Evolutionary conservation across 2,113 vertebrate genomes (phyloP).

Genomic region (Elephas maximus): DNA sequence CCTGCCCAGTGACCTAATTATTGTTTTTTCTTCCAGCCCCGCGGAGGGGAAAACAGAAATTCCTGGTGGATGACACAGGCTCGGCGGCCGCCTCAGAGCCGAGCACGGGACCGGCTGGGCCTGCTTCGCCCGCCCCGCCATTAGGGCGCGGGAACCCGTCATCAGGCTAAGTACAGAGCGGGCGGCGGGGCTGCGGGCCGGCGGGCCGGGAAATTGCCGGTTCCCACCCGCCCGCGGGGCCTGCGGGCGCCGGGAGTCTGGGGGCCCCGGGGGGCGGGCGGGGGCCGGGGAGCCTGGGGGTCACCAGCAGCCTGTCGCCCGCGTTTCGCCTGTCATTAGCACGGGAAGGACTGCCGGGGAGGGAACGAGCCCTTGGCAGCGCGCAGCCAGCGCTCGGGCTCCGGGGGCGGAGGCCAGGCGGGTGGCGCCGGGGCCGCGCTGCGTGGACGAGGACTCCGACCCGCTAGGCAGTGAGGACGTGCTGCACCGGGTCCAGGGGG

Average conservation of each 20-base stretch:
- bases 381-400: background rate
- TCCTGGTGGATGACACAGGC: conserved; percentile 85
- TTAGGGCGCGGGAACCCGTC: conserved; percentile 74
- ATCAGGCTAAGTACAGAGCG: conserved; percentile 81
- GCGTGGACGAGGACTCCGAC: background rate
- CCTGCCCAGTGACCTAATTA: conserved; percentile 87
- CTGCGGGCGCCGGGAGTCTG: conserved; percentile 80
- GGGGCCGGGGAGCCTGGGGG: background rate
- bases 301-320: background rate
- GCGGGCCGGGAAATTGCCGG: conserved; percentile 72
- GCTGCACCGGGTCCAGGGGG: background rate
- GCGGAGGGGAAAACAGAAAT: conserved; percentile 84
- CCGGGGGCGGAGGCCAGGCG: background rate
- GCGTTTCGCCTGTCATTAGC: background rate
- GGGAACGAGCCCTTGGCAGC: background rate
- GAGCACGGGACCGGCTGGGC: conserved; percentile 82
- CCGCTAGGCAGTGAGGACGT: background rate
- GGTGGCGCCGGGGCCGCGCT: background rate
- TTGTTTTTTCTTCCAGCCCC: conserved; percentile 85
- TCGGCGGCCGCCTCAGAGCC: conserved; percentile 74
- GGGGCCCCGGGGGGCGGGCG: conserved; percentile 41
- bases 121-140: conserved; percentile 72
- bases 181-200: conserved; percentile 11
- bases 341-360: background rate
- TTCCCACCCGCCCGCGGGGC: conserved; percentile 72